A percentile compares a stretch with the other conserved stretches of the same genome.
Evolutionary conservation across 2,113 vertebrate genomes (phyloP).

Genomic region (human (Homo sapiens)): GRCh38 chr3:191925001-191925500

Average conservation of each 20-base stretch:
- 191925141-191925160: neutral
- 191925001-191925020: no score
- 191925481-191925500: neutral
- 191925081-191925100: rapidly evolving
- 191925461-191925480: neutral
- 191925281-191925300: neutral
- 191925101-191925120: neutral
- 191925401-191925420: neutral
- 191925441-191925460: neutral
- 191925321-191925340: neutral
- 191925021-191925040: no score
- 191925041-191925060: rapidly evolving
- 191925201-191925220: neutral
- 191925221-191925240: neutral
- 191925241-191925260: neutral
- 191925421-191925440: neutral
- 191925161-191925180: neutral
- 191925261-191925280: neutral
- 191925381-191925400: neutral
- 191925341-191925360: neutral
- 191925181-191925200: neutral
- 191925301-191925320: neutral
- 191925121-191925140: neutral
- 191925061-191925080: no score
- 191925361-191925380: neutral